Base-by-base conservation (phyloP, 2,113 vertebrate species). In the Genyomyrus donnyi region DNA sequence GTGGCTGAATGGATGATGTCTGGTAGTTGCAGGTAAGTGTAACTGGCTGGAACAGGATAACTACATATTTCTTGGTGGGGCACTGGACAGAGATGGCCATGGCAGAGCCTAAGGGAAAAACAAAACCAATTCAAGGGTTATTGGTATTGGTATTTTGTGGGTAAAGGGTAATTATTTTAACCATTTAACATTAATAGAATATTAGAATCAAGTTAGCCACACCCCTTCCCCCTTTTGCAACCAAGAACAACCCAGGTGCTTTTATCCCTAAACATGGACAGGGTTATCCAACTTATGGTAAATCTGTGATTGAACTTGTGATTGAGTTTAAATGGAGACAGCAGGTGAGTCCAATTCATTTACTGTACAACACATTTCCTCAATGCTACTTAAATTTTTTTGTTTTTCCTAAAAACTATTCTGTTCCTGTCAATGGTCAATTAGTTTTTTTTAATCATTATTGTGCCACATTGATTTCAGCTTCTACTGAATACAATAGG, bases 31-130 rank as follows among this genome's bases (percentile, higher is more conserved):
- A 98, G 5, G 56, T 93, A 24, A 98, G 95, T 1, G 95, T 97
- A 90, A 97, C 96, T 0, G 96, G 97, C 94, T 98, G 97, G 94
- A 98, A 98, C 0, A 98, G 96, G 92, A 98, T 97, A 77, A 96
- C 96, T 50, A 97, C 93, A 1, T 96, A 93, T 88, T 93, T 94
- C 91, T 94, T 96, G 19, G 87, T 88, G 1, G 94, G 93, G 31
- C 94, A 95, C 35, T 92, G 74, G 10, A 96, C 96, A 2, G 92
- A 91, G 50, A 96, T 91, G 15, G 91, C 95, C 83, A 88, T 88
- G 86, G 91, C 80, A 77, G 92, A 94, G 87, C 94, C 95, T 96
- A 89, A n/a, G 62, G 35, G 31, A 88, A 48, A 77, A 42, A 42
- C 35, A 80, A 80, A 80, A 80, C 19, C 10, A 39, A 83, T 21